Percentiles rank a stretch among this genome's conserved stretches.
These are phyloP conservation scores for Shinisaurus crocodilurus DNA, from an alignment of 2,113 vertebrate species.

Conservation along the genomic window DNA sequence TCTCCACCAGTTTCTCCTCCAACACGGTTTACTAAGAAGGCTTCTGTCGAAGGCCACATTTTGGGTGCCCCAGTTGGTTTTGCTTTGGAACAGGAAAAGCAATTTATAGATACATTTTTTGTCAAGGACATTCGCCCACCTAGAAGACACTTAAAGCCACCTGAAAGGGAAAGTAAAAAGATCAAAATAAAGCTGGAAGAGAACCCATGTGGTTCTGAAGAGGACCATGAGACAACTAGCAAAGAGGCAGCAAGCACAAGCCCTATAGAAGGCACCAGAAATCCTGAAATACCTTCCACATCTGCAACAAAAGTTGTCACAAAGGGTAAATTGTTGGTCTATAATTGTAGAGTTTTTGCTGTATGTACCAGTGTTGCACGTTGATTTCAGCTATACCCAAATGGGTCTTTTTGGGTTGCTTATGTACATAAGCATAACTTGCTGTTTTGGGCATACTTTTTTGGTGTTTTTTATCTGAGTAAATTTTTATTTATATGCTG, in stretches of 20 bases:
- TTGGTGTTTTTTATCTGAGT: not conserved
- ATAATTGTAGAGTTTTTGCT: not conserved
- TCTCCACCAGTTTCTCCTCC: slow-evolving; percentile 77
- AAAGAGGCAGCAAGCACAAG: slow-evolving; percentile 42
- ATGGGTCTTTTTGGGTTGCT: rapidly evolving
- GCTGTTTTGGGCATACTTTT: not conserved
- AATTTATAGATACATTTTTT: slow-evolving; percentile 71
- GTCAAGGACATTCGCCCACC: slow-evolving; percentile 46
- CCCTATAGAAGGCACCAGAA: not conserved
- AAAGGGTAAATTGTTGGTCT: slow-evolving; percentile 82
- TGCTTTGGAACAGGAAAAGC: slow-evolving; percentile 57
- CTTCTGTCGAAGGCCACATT: slow-evolving; percentile 63
- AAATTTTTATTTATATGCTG: too few species aligned
- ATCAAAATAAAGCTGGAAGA: slow-evolving; percentile 14
- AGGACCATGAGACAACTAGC: rapidly evolving
- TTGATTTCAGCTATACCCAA: rapidly evolving
- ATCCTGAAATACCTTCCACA: slow-evolving; percentile 76
- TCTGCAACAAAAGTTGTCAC: slow-evolving; percentile 73
- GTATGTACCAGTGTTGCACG: not conserved
- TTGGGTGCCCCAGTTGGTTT: slow-evolving; percentile 38
- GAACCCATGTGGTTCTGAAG: not conserved
- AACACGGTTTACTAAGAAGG: slow-evolving; percentile 45
- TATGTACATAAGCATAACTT: rapidly evolving
- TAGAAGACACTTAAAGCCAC: not conserved
- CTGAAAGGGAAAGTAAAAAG: slow-evolving; percentile 13